A percentile compares a stretch with the other conserved stretches of the same genome.
Evolutionary conservation across 1,140 invertebrate species (phyloP).

Genomic region (Chionoecetes opilio): DNA sequence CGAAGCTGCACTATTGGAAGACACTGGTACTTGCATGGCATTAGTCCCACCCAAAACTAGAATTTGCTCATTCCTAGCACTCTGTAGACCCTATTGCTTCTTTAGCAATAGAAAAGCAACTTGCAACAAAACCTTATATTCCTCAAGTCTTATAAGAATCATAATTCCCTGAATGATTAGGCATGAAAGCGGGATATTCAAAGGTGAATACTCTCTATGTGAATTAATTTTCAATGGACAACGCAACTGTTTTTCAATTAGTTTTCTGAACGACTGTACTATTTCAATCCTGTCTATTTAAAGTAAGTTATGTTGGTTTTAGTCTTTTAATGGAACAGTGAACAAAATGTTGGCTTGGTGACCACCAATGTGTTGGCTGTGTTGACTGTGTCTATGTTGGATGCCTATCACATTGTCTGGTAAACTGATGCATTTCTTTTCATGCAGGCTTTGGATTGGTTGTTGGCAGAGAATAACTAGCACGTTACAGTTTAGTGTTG

Average conservation of each 20-base stretch:
- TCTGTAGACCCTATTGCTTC: background rate
- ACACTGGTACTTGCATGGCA: conserved; percentile 1
- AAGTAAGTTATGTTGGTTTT: background rate
- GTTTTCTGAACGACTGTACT: background rate
- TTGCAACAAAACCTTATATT: background rate
- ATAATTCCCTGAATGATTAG: background rate
- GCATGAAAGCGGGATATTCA: background rate
- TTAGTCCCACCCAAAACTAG: conserved; percentile 27
- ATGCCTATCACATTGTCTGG: background rate
- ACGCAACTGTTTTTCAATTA: too few species aligned
- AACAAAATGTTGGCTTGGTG: background rate
- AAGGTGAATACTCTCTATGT: background rate
- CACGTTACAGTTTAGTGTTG: too few species aligned
- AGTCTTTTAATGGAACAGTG: background rate
- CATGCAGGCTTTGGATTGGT: background rate
- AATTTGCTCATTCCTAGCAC: conserved; percentile 7
- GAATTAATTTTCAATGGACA: too few species aligned
- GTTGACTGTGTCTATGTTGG: background rate
- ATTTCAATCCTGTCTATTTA: background rate
- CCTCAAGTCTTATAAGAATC: background rate
- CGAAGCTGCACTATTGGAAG: background rate
- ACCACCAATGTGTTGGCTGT: background rate
- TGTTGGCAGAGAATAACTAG: too few species aligned
- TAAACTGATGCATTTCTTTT: background rate
- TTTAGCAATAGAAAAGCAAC: conserved; percentile 29